Percentiles rank a stretch among this genome's conserved stretches.
phyloP scores from a whole-genome alignment of 2,888 invertebrate genomes.

The Dorcus hopei region DNA sequence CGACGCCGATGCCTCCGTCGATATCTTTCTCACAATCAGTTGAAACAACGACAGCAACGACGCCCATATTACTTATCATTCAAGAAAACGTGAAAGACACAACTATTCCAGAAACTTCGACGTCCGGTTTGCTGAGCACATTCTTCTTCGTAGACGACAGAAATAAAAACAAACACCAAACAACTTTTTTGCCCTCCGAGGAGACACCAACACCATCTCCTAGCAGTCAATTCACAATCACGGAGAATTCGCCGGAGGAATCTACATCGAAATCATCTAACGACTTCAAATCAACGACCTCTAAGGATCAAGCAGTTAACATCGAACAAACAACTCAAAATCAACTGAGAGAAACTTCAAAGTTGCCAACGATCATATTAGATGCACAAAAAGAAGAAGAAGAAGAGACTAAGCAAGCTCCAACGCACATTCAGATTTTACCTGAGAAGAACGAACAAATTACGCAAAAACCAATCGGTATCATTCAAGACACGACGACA shows the following conservation, averaged over 20 bases:
- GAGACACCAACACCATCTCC: background rate
- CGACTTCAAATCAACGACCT: background rate
- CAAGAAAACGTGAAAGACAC: conserved; percentile 8
- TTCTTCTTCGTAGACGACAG: no score
- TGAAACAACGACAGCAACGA: background rate
- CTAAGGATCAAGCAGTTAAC: background rate
- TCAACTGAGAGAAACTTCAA: background rate
- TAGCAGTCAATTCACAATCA: background rate
- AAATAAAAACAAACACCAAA: background rate
- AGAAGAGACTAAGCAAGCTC: no score
- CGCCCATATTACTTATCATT: conserved; percentile 13
- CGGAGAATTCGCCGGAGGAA: background rate
- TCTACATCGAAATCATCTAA: background rate
- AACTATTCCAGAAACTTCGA: conserved; percentile 2
- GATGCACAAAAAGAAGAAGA: background rate
- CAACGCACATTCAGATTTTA: no score
- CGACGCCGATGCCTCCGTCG: no score
- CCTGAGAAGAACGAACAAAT: no score
- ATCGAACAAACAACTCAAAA: background rate
- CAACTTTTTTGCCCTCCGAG: background rate
- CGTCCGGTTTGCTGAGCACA: background rate
- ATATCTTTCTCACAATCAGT: no score
- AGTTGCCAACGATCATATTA: background rate
- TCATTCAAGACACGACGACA: no score
- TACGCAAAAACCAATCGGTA: no score